Conservation (phyloP, 1,140 invertebrate genomes). For the Polyergus mexicanus region DNA sequence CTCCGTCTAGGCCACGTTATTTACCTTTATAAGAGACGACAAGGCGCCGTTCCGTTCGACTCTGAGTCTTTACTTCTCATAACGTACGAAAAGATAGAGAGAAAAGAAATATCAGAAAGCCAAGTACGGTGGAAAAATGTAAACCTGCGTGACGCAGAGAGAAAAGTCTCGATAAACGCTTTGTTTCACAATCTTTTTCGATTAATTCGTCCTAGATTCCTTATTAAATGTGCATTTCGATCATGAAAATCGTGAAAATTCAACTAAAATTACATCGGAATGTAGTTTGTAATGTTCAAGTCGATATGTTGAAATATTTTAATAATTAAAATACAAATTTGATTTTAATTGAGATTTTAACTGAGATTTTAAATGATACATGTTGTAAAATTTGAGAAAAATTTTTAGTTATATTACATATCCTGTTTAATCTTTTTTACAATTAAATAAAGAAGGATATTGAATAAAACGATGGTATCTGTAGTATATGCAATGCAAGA, state of each 20-base stretch:
- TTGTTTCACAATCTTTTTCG: background rate
- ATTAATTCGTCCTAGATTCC: constrained; percentile 24
- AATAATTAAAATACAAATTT: background rate
- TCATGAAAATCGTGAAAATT: background rate
- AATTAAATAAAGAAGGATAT: background rate
- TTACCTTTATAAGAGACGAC: constrained; percentile 64
- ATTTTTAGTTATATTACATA: background rate
- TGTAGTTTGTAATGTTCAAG: background rate
- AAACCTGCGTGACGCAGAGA: constrained; percentile 37
- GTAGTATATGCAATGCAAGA: background rate
- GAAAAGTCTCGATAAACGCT: constrained; percentile 33
- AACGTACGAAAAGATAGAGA: constrained; percentile 35
- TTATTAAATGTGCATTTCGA: constrained; percentile 8
- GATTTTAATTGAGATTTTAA: background rate
- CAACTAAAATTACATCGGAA: background rate
- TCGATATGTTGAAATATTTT: background rate
- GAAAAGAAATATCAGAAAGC: constrained; percentile 49
- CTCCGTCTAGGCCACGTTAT: constrained; percentile 54
- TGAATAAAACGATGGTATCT: background rate
- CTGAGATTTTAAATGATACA: background rate
- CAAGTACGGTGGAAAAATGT: constrained; percentile 43
- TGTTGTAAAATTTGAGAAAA: background rate
- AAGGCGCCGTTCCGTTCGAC: constrained; percentile 48
- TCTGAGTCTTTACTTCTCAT: constrained; percentile 35
- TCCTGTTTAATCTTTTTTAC: background rate